Evolutionary conservation across 2,113 vertebrate species (phyloP).

Genomic region (Bostrychus sinensis): DNA sequence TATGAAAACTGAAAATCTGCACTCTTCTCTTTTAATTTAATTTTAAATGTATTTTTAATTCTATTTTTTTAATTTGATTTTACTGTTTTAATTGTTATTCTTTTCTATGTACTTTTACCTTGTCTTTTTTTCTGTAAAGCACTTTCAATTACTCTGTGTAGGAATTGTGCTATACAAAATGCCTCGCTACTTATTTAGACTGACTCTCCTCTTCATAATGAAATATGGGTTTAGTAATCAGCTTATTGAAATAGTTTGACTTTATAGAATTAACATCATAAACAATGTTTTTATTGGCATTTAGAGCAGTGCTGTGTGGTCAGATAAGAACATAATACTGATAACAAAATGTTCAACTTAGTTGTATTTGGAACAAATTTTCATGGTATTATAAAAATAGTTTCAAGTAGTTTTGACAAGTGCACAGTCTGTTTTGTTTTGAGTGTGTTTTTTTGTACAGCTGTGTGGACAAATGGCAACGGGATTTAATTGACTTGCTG

Average conservation of each 20-base stretch:
- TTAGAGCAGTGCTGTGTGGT: neutral
- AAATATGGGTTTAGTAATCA: constrained; percentile 16
- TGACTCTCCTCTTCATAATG: neutral
- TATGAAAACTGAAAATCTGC: no score
- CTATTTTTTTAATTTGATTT: no score
- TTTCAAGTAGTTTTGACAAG: constrained; percentile 5
- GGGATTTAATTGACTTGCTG: constrained; percentile 66
- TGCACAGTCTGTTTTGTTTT: neutral
- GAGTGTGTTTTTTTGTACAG: neutral
- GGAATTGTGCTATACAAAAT: neutral
- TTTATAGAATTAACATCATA: constrained; percentile 9
- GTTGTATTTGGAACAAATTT: neutral
- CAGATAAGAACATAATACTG: neutral
- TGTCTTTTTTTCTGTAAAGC: no score
- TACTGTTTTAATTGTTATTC: no score
- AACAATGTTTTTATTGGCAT: neutral
- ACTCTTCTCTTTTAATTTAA: no score
- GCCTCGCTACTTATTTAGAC: constrained; percentile 1
- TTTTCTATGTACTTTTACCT: no score
- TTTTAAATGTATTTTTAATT: no score
- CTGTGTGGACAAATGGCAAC: constrained; percentile 28
- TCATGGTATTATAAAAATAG: neutral
- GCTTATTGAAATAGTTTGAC: constrained; percentile 15
- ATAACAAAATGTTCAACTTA: neutral
- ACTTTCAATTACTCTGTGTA: no score